Conservation (phyloP, 53 echinoderm and acorn worm species). For the Astropecten irregularis region DNA sequence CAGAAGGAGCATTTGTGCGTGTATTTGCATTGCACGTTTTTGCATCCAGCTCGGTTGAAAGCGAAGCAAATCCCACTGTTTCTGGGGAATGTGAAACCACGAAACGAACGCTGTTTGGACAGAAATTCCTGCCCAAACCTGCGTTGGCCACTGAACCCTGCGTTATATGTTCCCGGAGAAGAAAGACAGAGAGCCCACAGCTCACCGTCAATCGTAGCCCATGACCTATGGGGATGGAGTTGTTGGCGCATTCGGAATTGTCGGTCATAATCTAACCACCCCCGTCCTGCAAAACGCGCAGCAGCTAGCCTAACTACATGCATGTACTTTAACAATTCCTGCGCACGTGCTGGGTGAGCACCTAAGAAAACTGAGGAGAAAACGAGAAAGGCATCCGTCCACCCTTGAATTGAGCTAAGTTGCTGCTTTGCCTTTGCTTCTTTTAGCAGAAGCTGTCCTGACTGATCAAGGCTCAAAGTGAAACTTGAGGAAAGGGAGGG, state of each 20-base stretch:
- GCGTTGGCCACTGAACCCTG: neutral
- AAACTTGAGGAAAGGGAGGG: neutral
- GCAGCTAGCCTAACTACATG: slow-evolving; percentile 11
- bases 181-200: slow-evolving; percentile 19
- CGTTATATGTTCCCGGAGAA: neutral
- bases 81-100: neutral
- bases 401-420: slow-evolving; percentile 7
- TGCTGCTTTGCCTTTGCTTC: neutral
- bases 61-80: slow-evolving; percentile 4
- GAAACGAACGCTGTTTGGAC: neutral
- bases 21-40: neutral
- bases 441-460: neutral
- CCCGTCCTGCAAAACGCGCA: neutral
- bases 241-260: slow-evolving; percentile 62
- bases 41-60: slow-evolving; percentile 26
- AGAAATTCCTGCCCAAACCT: too few species aligned
- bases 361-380: slow-evolving; percentile 4
- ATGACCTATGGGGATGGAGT: slow-evolving; percentile 17
- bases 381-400: slow-evolving; percentile 26
- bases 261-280: slow-evolving; percentile 20
- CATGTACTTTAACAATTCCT: slow-evolving; percentile 30
- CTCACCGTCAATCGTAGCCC: slow-evolving; percentile 22
- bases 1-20: slow-evolving; percentile 24
- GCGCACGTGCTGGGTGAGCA: neutral
- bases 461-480: neutral